Evolutionary conservation across 2,797 vertebrate species (phyloP), one percentile per base, ranked within the genome.

Genomic region (Xenops minutus): DNA sequence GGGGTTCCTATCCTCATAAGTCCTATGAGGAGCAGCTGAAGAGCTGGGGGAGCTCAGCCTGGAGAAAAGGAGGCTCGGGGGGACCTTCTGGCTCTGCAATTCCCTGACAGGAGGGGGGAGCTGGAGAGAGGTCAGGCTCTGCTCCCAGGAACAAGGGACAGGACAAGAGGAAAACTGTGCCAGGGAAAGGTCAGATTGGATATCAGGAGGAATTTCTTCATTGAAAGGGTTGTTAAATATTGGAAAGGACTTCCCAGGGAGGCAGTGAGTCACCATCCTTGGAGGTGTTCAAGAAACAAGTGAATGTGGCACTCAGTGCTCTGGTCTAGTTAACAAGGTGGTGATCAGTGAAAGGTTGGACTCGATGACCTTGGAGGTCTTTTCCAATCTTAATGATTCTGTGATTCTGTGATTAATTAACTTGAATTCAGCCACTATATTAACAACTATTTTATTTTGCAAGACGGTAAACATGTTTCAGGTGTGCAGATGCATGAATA

Each of bases 381-480:
- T 52, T 46, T 34, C 37, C n/a, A 52, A 1, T 26, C 37, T 36
- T 11, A 83, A 58, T 77, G 21, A 71, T 58, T 83, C 87, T 67
- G 43, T 51, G 64, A 62, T 22, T 43, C 29, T 32, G 39, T 32
- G 32, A 77, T 36, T 84, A 0, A 0, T 66, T 78, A 77, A 72
- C 58, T 59, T 37, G n/a, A 54, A 83, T 58, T 85, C 48, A 92
- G 36, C 7, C 61, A 59, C 26, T 74, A 2, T 6, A 66, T 41
- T 36, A 79, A 59, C 22, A 13, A 64, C 22, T 18, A n/a, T 15
- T 84, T 86, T 34, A 59, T 51, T 71, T 21, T 67, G 46, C 67
- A 44, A n/a, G 24, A 51, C 9, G 10, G 24, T 15, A 55, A 73
- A 52, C 0, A 0, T 7, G 29, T 46, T 87, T 43, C 54, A 54